Conservation (phyloP, 1,140 invertebrate genomes). For the Chelonus insularis region DNA sequence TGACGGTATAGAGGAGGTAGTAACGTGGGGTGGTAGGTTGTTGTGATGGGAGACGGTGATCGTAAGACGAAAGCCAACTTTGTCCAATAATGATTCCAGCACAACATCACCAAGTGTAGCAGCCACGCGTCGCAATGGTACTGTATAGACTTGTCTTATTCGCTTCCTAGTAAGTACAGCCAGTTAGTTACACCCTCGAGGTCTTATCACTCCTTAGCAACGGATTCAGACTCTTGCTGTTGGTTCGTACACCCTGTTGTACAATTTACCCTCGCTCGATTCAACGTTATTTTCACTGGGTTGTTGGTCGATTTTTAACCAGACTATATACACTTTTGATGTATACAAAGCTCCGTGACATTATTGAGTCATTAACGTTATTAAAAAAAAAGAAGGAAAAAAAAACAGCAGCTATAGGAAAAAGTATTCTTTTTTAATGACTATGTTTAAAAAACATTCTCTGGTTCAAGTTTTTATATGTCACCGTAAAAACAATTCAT, state of each 20-base stretch:
- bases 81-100: slow-evolving; percentile 15
- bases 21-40: neutral
- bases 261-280: slow-evolving; percentile 9
- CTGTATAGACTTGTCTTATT: slow-evolving; percentile 2
- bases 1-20: neutral
- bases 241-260: neutral
- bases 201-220: slow-evolving; percentile 23
- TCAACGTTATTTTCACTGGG: neutral
- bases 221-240: slow-evolving; percentile 15
- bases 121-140: slow-evolving; percentile 4
- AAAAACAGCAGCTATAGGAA: no score
- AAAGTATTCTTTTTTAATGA: no score
- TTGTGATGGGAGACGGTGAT: slow-evolving; percentile 17
- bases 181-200: slow-evolving; percentile 24
- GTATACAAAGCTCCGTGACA: no score
- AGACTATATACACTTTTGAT: no score
- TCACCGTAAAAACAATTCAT: no score
- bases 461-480: no score
- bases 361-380: no score
- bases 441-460: no score
- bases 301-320: neutral
- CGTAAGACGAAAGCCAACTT: slow-evolving; percentile 8
- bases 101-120: neutral
- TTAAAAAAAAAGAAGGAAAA: no score
- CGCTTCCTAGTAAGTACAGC: neutral